These are phyloP conservation scores for Chelonia mydas DNA, from an alignment of 2,797 vertebrate species.

Conservation along the genomic window DNA sequence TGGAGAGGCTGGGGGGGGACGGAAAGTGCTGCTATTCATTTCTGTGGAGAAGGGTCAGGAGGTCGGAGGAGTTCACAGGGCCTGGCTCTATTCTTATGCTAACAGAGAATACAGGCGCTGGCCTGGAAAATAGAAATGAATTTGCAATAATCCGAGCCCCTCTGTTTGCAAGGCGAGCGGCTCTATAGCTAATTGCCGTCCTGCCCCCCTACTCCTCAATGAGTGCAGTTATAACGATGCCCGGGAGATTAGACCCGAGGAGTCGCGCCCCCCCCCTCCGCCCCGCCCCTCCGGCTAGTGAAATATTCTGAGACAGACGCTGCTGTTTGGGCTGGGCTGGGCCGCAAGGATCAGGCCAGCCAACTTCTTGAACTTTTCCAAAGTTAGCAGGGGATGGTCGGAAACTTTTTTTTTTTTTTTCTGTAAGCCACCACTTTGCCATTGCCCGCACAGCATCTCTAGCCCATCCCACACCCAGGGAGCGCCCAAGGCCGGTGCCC, in stretches of 20 bases:
- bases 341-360: conserved; percentile 25
- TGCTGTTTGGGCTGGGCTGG: conserved; percentile 44
- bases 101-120: conserved; percentile 89
- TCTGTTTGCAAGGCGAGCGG: conserved; percentile 81
- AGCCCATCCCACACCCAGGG: background rate
- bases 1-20: conserved; percentile 90
- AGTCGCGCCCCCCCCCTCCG: background rate
- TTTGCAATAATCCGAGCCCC: conserved; percentile 89
- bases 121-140: conserved; percentile 98
- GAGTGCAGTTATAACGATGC: conserved; percentile 75
- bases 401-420: background rate
- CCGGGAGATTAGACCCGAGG: conserved; percentile 69
- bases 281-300: conserved; percentile 1
- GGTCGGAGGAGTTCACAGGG: conserved; percentile 96
- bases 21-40: conserved; percentile 92
- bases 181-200: conserved; percentile 86
- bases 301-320: conserved; percentile 35
- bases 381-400: background rate
- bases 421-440: background rate
- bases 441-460: background rate
- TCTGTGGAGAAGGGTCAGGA: conserved; percentile 92
- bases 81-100: conserved; percentile 96
- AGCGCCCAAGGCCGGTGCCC: no score
- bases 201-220: conserved; percentile 79
- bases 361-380: conserved; percentile 41